Evolutionary conservation across 2,113 vertebrate species (phyloP).

Genomic region (Thymallus thymallus): DNA sequence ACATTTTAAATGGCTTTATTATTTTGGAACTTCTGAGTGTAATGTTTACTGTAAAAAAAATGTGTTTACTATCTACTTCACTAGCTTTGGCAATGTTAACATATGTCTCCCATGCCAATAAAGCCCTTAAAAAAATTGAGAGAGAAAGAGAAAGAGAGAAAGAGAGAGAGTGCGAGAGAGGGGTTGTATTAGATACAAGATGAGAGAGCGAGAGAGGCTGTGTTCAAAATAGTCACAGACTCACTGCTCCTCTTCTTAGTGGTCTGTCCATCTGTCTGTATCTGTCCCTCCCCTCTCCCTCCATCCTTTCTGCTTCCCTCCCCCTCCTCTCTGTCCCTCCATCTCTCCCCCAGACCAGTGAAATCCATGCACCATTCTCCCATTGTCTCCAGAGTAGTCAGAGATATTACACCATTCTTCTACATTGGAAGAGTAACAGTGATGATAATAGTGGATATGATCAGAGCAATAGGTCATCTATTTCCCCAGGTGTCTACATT

Average conservation of each 20-base stretch:
- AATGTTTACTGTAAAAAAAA: no score
- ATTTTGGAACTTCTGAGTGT: no score
- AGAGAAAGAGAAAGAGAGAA: constrained; percentile 57
- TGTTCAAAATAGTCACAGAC: constrained; percentile 1
- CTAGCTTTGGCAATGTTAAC: no score
- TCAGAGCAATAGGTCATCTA: constrained; percentile 66
- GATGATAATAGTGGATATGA: constrained; percentile 65
- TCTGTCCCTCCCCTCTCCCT: background rate
- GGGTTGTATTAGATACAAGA: constrained; percentile 33
- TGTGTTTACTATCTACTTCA: no score
- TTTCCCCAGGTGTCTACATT: constrained; percentile 55
- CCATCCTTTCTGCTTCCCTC: background rate
- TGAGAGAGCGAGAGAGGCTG: constrained; percentile 19
- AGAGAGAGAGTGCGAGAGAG: constrained; percentile 40
- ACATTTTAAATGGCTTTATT: no score
- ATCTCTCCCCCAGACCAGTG: constrained; percentile 16
- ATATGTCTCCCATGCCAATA: no score
- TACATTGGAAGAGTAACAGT: constrained; percentile 62
- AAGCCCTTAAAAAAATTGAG: constrained; percentile 45
- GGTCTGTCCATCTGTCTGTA: background rate
- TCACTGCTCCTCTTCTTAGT: background rate
- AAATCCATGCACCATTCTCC: constrained; percentile 37
- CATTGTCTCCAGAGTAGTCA: constrained; percentile 30
- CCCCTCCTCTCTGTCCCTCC: background rate
- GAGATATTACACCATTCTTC: constrained; percentile 46